Base-by-base conservation (phyloP, 2,113 vertebrate species). In the Tringa solitaria region DNA sequence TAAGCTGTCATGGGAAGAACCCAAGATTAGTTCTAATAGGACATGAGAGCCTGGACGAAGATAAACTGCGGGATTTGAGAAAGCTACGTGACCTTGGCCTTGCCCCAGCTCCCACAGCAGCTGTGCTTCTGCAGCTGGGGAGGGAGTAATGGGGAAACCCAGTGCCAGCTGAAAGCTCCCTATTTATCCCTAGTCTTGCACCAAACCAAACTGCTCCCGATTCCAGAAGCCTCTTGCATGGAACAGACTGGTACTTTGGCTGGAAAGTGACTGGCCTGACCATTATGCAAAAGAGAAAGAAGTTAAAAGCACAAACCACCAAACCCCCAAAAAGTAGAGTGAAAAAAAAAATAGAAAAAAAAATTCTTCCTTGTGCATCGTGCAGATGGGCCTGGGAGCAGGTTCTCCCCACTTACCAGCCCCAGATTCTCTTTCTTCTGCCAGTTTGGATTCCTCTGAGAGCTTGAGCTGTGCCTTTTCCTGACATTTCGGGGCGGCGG, bases 81-180 rank as follows among this genome's bases (percentile, higher is more conserved):
- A 92, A 70, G 87, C 88, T 83, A 37, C 70, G 7, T 91, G 95
- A 92, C 92, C 77, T 90, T 96, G 90, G 94, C 7, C 1, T 84
- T 95, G 84, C 74, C 91, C 57, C 89, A 82, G 77, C 57, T 92
- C 84, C 57, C 76, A 50, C 69, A 87, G 89, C 95, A 92, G 89
- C 91, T 96, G 90, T 84, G 64, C 83, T 77, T 45, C 89, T 73
- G 84, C 94, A 95, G 73, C 96, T 95, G 92, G 65, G 75, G 46
- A 84, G 63, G 60, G 60, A 93, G 74, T 14, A 24, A 26, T 0
- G 0, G 48, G 74, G n/a, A 80, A 69, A 33, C 1, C 2, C 37
- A 18, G 63, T 91, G 84, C 65, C 68, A 61, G 57, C 77, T 92
- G 65, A 50, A 86, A 80, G n/a, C 63, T 68, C 59, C 85, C 59